Evolutionary conservation across 2,113 vertebrate species (phyloP).

Genomic region (Heterocephalus glaber): DNA sequence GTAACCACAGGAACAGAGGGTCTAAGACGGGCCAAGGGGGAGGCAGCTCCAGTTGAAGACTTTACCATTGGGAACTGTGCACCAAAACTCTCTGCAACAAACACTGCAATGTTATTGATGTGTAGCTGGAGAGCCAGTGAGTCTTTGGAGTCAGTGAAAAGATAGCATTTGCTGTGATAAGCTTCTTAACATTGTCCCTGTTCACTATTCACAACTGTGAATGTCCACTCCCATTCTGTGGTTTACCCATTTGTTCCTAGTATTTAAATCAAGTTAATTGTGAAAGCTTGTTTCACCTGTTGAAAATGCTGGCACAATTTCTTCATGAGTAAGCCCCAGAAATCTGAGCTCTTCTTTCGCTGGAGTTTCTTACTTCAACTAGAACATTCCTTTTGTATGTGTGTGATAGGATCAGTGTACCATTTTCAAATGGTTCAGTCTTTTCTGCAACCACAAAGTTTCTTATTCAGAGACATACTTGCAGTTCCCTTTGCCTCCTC

Average conservation of each 20-base stretch:
- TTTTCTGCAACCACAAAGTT: constrained; percentile 12
- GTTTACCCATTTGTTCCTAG: not conserved
- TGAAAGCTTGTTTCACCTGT: constrained; percentile 56
- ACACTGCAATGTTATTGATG: not conserved
- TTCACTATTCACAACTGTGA: not conserved
- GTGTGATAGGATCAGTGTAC: not conserved
- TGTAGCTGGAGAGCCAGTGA: not conserved
- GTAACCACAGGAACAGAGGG: not conserved
- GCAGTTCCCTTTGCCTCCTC: not conserved
- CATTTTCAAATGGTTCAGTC: constrained; percentile 34
- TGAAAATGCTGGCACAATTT: constrained; percentile 20
- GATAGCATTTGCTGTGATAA: not conserved
- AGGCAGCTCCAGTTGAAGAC: not conserved
- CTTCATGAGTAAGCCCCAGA: constrained; percentile 14
- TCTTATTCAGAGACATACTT: constrained; percentile 44
- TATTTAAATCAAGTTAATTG: constrained; percentile 27
- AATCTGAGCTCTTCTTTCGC: constrained; percentile 54
- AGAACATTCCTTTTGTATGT: constrained; percentile 25
- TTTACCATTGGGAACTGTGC: not conserved
- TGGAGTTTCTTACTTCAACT: constrained; percentile 42
- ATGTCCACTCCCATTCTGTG: not conserved
- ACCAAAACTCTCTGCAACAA: not conserved
- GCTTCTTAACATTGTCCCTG: not conserved
- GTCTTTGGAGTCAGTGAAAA: not conserved
- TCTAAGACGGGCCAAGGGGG: not conserved